Percentiles rank a stretch among this genome's conserved stretches.
phyloP scores from a whole-genome alignment of 1,140 invertebrate genomes.

The Hylaeus anthracinus region DNA sequence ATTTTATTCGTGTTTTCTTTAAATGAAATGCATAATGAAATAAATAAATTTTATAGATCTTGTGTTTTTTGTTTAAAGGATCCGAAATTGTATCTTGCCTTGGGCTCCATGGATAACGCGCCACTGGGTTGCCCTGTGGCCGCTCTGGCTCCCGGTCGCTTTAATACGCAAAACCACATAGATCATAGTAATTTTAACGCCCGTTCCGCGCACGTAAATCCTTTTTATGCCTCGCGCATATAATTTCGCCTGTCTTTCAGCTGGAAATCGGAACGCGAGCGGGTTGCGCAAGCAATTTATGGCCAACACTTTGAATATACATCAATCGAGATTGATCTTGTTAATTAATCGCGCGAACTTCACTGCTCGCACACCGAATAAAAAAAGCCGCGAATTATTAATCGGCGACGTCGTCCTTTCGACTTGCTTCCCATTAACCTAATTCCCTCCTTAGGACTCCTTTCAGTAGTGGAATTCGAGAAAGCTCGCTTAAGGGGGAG shows the following conservation, averaged over 20 bases:
- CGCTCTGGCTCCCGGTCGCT: constrained; percentile 11
- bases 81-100: too few relatives aligned
- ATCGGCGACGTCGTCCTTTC: background rate
- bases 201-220: constrained; percentile 39
- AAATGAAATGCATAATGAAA: too few relatives aligned
- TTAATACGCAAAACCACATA: constrained; percentile 23
- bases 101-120: too few relatives aligned
- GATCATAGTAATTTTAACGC: constrained; percentile 46
- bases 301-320: constrained; percentile 13
- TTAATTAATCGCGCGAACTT: constrained; percentile 38
- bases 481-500: background rate
- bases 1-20: too few relatives aligned
- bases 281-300: constrained; percentile 52
- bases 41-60: too few relatives aligned
- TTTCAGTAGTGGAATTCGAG: background rate
- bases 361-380: constrained; percentile 13
- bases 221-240: constrained; percentile 15
- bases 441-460: background rate
- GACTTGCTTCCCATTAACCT: too few relatives aligned
- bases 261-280: constrained; percentile 60
- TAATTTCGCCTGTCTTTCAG: constrained; percentile 49
- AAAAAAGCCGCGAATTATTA: background rate
- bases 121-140: background rate
- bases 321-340: constrained; percentile 46
- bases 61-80: too few relatives aligned